Base-by-base conservation (phyloP, 2,888 invertebrate genomes). In the Melanargia galathea region DNA sequence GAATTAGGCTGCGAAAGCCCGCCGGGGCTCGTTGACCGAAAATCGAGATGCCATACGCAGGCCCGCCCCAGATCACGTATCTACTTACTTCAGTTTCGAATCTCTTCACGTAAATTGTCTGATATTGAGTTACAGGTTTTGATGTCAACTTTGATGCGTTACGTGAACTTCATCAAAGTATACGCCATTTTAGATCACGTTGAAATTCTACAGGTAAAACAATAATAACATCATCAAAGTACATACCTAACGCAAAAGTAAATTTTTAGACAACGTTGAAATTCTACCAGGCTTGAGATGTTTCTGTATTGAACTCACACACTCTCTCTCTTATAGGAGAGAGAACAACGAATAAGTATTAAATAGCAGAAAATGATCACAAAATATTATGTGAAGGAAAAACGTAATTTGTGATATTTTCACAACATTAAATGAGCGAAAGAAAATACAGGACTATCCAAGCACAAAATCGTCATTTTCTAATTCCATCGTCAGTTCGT, bases 21-120 rank as follows among this genome's bases (percentile, higher is more conserved):
- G 72, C 73, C 72, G 82, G 84, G 81, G 73, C 78, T 78, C 78
- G 78, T 86, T 83, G 78, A 71, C 68, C 72, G 82, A 77, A 84
- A 84, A 80, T 76, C 74, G 81, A 80, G 78, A 74, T 73, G 75
- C 73, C 65, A 69, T 73, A 72, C 74, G 74, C 71, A 74, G 68
- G 70, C 70, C 66, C 68, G 73, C 72, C 77, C 79, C 74, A 73
- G 73, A 81, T 83, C 81, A 78, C 52, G 52, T 35, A 35, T 7
- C 18, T 72, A 71, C 56, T 68, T 67, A 71, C 56, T 68, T 67
- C 68, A 60, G 66, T 70, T 70, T 48, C 67, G 67, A 71, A 75
- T 75, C 69, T 72, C 72, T 72, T 63, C 72, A 73, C 65, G 69
- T 73, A 67, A 70, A 71, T 71, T 71, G 64, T 71, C 55, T 66